phyloP scores from a whole-genome alignment of 2,797 vertebrate species.

The Sebastiscus tertius region DNA sequence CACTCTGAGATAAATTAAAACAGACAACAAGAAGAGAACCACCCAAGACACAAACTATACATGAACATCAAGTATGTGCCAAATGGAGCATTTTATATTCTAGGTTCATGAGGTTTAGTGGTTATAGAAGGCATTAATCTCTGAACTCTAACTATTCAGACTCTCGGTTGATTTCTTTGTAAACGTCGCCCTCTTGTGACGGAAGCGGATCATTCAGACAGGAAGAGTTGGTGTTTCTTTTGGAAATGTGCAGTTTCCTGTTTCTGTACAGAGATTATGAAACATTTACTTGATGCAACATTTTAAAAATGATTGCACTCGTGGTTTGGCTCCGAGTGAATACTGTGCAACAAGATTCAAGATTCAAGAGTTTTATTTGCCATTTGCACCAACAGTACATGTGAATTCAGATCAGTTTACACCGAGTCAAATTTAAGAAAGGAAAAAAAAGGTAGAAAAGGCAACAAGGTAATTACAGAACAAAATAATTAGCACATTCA shows the following conservation, averaged over 20 bases:
- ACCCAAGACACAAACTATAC: not conserved
- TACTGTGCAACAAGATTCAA: not conserved
- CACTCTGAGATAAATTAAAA: constrained; percentile 1
- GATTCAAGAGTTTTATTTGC: too few species aligned
- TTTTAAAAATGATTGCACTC: not conserved
- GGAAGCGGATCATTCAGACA: rapidly evolving
- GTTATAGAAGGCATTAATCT: not conserved
- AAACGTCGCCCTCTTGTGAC: constrained; percentile 48
- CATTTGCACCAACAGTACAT: too few species aligned
- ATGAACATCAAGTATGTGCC: not conserved
- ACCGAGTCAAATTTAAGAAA: too few species aligned
- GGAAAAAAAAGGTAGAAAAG: too few species aligned
- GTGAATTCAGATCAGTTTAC: too few species aligned
- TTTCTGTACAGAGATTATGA: not conserved
- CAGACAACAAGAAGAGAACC: constrained; percentile 13
- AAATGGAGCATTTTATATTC: not conserved
- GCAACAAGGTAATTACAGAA: too few species aligned
- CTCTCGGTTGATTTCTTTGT: not conserved
- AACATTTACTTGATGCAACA: not conserved
- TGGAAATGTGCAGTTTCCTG: not conserved
- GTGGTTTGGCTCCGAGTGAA: not conserved
- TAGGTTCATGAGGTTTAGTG: not conserved
- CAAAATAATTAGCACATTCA: too few species aligned
- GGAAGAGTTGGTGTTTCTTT: too few species aligned
- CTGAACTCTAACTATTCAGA: not conserved